Evolutionary conservation across 37 sponge, comb jelly and placozoan species (phyloP).

Genomic region (Lycopodina hypogea): DNA sequence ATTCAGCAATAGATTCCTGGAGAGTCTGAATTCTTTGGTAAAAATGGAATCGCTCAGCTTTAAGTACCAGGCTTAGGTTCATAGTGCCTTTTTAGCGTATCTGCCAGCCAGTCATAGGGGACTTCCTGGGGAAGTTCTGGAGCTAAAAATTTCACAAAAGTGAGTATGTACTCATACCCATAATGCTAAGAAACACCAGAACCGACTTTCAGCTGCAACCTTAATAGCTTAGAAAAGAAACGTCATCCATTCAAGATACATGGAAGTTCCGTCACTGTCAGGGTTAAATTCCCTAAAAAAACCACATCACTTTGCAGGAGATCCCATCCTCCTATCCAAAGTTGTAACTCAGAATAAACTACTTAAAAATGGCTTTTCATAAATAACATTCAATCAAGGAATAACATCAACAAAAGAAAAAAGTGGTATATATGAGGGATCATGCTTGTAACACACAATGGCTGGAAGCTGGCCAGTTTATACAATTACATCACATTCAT

Average conservation of each 20-base stretch:
- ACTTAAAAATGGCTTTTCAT: no score
- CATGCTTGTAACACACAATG: no score
- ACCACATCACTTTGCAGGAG: not conserved
- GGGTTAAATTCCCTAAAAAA: not conserved
- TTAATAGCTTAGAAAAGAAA: not conserved
- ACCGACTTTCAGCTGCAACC: no score
- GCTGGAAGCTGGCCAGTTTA: no score
- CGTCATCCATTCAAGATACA: not conserved
- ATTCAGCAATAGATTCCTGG: not conserved
- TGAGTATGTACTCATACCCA: not conserved
- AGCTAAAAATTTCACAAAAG: not conserved
- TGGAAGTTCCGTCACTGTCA: not conserved
- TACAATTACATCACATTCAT: no score
- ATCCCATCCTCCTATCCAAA: not conserved
- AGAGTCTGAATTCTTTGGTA: not conserved
- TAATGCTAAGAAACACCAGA: not conserved
- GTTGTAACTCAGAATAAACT: no score
- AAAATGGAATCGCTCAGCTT: not conserved
- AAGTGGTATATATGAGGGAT: no score
- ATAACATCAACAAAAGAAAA: no score
- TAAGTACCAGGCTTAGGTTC: not conserved
- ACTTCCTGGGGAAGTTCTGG: not conserved
- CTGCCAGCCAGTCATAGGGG: not conserved
- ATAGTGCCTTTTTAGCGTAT: not conserved
- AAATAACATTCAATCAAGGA: no score